Conservation (phyloP, 2,113 vertebrate species). For the Rhinoderma darwinii region DNA sequence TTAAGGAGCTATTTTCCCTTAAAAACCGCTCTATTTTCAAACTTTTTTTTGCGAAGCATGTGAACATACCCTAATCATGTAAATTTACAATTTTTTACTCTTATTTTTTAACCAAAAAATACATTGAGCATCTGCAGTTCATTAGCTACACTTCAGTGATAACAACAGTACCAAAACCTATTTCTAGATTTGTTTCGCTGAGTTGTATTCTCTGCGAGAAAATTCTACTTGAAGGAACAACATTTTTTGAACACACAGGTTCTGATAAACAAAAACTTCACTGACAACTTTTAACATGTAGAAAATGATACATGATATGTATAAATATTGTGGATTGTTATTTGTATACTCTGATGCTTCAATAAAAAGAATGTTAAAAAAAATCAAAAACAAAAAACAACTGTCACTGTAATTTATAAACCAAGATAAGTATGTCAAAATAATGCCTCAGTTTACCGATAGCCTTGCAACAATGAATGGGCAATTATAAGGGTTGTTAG, state of each 20-base stretch:
- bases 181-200: constrained; percentile 1
- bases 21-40: too few relatives aligned
- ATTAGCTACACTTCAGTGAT: constrained; percentile 20
- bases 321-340: too few relatives aligned
- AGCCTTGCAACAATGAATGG: not conserved
- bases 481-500: too few relatives aligned
- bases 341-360: too few relatives aligned
- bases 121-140: constrained; percentile 11
- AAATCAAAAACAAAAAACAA: too few relatives aligned
- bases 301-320: too few relatives aligned
- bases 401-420: not conserved
- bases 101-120: not conserved
- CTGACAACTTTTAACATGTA: too few relatives aligned
- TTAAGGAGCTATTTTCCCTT: too few relatives aligned
- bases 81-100: not conserved
- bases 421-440: not conserved
- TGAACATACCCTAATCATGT: too few relatives aligned
- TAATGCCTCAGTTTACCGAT: not conserved
- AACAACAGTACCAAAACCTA: not conserved
- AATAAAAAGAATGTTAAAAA: too few relatives aligned
- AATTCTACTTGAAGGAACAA: not conserved
- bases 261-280: not conserved
- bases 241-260: not conserved
- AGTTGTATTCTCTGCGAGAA: not conserved
- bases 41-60: too few relatives aligned